phyloP scores from a whole-genome alignment of 1,140 invertebrate genomes.

The Panagrolaimus sp. region DNA sequence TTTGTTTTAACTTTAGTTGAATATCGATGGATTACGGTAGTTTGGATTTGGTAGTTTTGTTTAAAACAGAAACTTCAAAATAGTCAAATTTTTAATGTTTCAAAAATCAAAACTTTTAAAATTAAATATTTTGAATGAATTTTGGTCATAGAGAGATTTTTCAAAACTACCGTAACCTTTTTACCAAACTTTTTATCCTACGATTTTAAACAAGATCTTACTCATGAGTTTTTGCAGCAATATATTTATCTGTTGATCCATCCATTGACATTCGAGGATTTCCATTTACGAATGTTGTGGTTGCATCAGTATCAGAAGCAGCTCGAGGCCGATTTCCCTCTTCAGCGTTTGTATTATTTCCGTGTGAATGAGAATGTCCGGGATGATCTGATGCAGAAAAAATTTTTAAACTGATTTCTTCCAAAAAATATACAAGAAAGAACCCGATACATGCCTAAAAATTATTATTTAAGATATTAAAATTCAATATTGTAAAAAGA shows the following conservation, averaged over 20 bases:
- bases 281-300: constrained; percentile 5
- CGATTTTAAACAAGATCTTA: constrained; percentile 13
- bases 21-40: neutral
- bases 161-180: too few species aligned
- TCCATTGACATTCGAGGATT: constrained; percentile 15
- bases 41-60: too few species aligned
- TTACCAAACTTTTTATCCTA: too few species aligned
- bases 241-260: constrained; percentile 8
- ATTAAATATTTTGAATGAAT: too few species aligned
- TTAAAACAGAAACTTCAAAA: too few species aligned
- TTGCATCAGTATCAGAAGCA: neutral
- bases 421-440: constrained; percentile 56
- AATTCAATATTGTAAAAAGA: too few species aligned
- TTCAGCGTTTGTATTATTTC: constrained; percentile 13
- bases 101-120: too few species aligned
- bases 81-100: too few species aligned
- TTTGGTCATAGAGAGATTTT: too few species aligned
- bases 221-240: neutral
- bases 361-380: constrained; percentile 35
- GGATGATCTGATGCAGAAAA: constrained; percentile 27
- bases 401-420: constrained; percentile 48
- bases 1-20: constrained; percentile 19
- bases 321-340: neutral
- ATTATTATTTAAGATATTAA: too few species aligned
- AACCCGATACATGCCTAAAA: constrained; percentile 49